Evolutionary conservation across 2,888 invertebrate species (phyloP), one percentile per base, ranked within the genome.

Genomic region (Margaritifera margaritifera): DNA sequence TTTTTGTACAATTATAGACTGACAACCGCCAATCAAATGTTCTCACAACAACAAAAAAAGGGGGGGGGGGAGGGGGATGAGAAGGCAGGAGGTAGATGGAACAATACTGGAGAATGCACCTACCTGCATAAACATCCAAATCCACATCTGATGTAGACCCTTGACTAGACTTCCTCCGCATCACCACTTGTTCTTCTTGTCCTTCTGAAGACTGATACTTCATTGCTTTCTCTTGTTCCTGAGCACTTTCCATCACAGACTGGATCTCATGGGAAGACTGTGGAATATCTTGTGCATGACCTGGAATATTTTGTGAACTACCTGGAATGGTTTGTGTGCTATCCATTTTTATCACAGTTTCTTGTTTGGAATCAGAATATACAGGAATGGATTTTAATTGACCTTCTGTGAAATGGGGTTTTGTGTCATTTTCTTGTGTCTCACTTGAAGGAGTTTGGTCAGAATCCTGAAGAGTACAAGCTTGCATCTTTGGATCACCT

Each of bases 111-210:
- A 42, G 42, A 42, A 42, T 42, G 42, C 15, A 42, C 71, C 64
- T 71, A 73, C 76, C 76, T 76, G 71, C 71, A 52, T 69, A 76
- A 6, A 69, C 50, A 58, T 76, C 73, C 71, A 76, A 54, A n/a
- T 76, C 73, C 15, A 66, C 62, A 31, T 62, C 55, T 20, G 64
- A 27, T 2, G 42, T 42, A 42, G 42, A 42, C 15, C 42, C 42
- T 42, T 15, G 42, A 42, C 64, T 66, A 25, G 50, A 66, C 61
- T 75, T 75, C 20, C 74, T 75, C 54, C 77, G 73, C 74, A 80
- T 71, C 54, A 78, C 69, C 6, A 77, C 76, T 25, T 74, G 72
- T 20, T 72, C 75, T 4, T 64, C 77, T 52, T 61, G 67, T 18
- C 20, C 71, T 18, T 53, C 66, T 19, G 54, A 27, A 27, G 55